phyloP scores from a whole-genome alignment of 2,113 vertebrate genomes.

The Paramisgurnus dabryanus region DNA sequence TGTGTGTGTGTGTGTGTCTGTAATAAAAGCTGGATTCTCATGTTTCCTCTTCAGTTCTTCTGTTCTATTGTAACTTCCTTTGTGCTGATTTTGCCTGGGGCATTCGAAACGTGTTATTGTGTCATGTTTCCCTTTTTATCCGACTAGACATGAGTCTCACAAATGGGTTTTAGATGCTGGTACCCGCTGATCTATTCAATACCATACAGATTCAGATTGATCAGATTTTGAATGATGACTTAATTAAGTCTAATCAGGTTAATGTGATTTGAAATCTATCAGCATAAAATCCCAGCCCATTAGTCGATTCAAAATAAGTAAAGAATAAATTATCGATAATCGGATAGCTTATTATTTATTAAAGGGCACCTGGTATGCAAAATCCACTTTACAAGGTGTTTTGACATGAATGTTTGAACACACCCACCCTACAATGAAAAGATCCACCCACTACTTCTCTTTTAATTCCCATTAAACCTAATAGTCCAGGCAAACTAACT shows the following conservation, averaged over 20 bases:
- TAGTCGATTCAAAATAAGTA: no score
- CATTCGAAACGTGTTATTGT: slow-evolving; percentile 51
- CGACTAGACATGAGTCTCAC: slow-evolving; percentile 64
- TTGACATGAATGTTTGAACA: no score
- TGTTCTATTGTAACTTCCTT: slow-evolving; percentile 46
- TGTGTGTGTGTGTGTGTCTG: slow-evolving; percentile 34
- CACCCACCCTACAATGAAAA: no score
- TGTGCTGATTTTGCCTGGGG: slow-evolving; percentile 45
- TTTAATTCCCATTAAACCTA: no score
- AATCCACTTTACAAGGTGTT: no score
- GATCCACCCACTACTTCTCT: no score
- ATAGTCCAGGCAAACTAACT: no score
- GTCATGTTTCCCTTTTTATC: slow-evolving; percentile 42
- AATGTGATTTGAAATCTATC: neutral
- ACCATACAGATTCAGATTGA: slow-evolving; percentile 12
- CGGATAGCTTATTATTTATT: no score
- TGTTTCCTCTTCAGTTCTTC: slow-evolving; percentile 43
- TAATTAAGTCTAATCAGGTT: neutral
- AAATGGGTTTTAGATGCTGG: slow-evolving; percentile 45
- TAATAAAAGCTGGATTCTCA: slow-evolving; percentile 1
- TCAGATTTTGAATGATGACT: neutral
- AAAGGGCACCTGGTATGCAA: no score
- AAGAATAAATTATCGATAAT: no score
- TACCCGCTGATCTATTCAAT: slow-evolving; percentile 9
- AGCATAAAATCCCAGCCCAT: neutral